phyloP scores from a whole-genome alignment of 2,888 invertebrate species.

The Ophraella communa region DNA sequence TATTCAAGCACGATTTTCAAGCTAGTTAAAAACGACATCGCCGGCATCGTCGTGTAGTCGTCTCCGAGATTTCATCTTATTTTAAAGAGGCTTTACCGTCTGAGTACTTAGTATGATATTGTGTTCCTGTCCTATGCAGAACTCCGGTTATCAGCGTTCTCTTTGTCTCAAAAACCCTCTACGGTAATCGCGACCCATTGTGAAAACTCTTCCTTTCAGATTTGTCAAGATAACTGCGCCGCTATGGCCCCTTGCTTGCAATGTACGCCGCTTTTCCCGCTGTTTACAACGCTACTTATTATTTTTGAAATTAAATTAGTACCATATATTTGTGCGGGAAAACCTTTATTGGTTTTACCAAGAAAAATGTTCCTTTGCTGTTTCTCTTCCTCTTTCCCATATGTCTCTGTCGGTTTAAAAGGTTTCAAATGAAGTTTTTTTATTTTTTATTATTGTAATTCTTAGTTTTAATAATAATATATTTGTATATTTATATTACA shows the following conservation, averaged over 20 bases:
- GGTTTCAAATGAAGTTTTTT: too few species aligned
- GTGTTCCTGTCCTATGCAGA: conserved; percentile 58
- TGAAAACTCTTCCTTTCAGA: conserved; percentile 46
- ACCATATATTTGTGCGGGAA: neutral
- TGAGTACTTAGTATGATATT: conserved; percentile 55
- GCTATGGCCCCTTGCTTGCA: neutral
- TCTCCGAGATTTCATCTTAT: neutral
- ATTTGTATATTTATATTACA: too few species aligned
- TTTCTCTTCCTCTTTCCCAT: too few species aligned
- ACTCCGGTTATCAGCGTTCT: conserved; percentile 51
- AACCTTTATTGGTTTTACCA: neutral
- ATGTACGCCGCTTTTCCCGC: neutral
- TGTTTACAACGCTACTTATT: neutral
- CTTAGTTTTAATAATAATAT: too few species aligned
- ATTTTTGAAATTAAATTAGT: neutral
- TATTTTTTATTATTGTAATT: too few species aligned
- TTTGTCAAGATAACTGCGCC: conserved; percentile 45
- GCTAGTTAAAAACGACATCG: conserved; percentile 15
- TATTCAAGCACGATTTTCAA: too few species aligned
- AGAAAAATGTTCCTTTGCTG: neutral
- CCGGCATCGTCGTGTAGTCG: conserved; percentile 4
- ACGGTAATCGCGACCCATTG: conserved; percentile 58
- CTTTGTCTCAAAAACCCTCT: conserved; percentile 57
- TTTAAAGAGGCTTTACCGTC: conserved; percentile 33
- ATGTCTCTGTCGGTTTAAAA: too few species aligned